These are phyloP conservation scores for Rhynchotus rufescens DNA, from an alignment of 2,797 vertebrate genomes.

Conservation along the genomic window DNA sequence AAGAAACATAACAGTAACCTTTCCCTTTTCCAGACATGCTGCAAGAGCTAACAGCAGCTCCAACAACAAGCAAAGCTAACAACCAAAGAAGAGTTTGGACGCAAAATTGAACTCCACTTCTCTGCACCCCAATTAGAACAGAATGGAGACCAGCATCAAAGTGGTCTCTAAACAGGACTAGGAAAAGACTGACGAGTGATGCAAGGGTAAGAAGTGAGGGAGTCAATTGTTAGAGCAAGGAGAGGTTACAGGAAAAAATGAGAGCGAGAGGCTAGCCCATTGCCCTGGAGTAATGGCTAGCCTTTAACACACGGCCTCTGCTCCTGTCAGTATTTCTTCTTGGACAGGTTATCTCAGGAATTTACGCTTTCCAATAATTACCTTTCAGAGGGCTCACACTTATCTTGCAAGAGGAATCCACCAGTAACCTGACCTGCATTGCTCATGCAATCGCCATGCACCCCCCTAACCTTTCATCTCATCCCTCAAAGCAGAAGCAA, in stretches of 20 bases:
- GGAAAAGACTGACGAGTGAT: neutral
- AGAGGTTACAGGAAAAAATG: constrained; percentile 3
- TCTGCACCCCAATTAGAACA: neutral
- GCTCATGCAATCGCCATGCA: constrained; percentile 71
- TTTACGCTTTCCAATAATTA: constrained; percentile 83
- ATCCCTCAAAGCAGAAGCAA: constrained; percentile 48
- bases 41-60: neutral
- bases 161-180: neutral
- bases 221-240: constrained; percentile 15
- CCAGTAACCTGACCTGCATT: constrained; percentile 74
- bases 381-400: constrained; percentile 76
- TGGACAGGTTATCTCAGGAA: constrained; percentile 80
- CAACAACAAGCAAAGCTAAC: neutral
- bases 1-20: neutral
- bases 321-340: constrained; percentile 76
- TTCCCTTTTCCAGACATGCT: neutral
- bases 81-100: neutral
- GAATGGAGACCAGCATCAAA: neutral
- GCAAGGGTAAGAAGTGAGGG: constrained; percentile 29
- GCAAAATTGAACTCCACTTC: neutral
- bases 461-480: constrained; percentile 46
- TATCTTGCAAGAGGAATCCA: constrained; percentile 79
- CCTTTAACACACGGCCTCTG: constrained; percentile 65
- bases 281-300: constrained; percentile 25
- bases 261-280: constrained; percentile 24